These are phyloP conservation scores for Acanthopagrus latus DNA, from an alignment of 2,797 vertebrate species.

Conservation along the genomic window DNA sequence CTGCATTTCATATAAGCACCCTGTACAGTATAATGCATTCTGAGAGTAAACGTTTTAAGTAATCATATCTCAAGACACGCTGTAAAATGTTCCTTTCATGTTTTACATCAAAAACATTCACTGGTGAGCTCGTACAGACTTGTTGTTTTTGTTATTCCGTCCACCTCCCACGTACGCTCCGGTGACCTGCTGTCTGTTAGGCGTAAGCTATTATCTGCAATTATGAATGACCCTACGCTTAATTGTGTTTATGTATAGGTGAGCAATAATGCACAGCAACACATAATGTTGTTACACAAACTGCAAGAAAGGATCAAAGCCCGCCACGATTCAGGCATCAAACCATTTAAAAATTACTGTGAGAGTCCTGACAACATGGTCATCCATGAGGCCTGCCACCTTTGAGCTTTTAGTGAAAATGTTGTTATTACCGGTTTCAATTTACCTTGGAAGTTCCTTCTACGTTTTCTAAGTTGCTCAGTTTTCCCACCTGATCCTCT, in stretches of 20 bases:
- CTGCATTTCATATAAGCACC: not conserved
- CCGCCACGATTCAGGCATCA: not conserved
- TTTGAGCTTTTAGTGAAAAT: slow-evolving; percentile 7
- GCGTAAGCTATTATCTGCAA: not conserved
- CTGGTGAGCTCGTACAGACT: not conserved
- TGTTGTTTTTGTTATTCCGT: not conserved
- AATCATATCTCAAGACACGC: not conserved
- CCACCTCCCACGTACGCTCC: not conserved
- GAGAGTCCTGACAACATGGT: not conserved
- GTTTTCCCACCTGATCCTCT: not conserved
- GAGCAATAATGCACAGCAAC: not conserved
- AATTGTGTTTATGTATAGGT: slow-evolving; percentile 15
- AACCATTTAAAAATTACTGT: not conserved
- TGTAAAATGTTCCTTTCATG: not conserved
- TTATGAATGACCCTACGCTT: slow-evolving; percentile 12
- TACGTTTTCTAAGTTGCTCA: not conserved
- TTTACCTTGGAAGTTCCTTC: too few species aligned
- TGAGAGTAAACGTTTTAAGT: not conserved
- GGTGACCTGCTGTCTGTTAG: not conserved
- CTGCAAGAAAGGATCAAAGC: not conserved
- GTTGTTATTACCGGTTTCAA: not conserved
- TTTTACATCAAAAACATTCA: not conserved
- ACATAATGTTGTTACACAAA: slow-evolving; percentile 16
- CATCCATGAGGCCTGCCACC: not conserved
- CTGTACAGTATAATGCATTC: not conserved